Conservation (phyloP, 2,797 vertebrate species). For the Chlorospingus flavigularis region DNA sequence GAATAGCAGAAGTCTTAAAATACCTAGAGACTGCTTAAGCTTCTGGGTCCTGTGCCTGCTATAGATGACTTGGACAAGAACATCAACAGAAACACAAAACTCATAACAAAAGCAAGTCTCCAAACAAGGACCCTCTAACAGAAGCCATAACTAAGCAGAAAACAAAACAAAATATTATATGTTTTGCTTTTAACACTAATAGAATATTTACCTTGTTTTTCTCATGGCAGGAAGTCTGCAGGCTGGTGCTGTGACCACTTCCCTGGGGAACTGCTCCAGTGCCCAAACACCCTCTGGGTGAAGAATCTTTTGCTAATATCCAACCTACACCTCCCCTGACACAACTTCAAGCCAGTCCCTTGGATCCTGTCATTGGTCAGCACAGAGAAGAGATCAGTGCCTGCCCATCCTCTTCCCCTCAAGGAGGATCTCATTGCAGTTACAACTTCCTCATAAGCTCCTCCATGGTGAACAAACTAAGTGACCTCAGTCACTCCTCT, state of each 20-base stretch:
- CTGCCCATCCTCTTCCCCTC: background rate
- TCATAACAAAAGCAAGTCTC: background rate
- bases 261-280: background rate
- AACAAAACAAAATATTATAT: background rate
- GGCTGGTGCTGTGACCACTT: background rate
- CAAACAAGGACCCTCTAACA: background rate
- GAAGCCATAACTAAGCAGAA: background rate
- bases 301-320: rapidly evolving
- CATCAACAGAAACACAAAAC: background rate
- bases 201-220: background rate
- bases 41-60: background rate
- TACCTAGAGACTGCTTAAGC: background rate
- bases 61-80: background rate
- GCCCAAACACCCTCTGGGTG: rapidly evolving
- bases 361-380: background rate
- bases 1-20: background rate
- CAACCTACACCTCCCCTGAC: background rate
- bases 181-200: background rate
- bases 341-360: background rate
- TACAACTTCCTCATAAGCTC: no score
- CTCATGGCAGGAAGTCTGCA: background rate
- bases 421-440: no score
- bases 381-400: background rate
- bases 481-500: background rate
- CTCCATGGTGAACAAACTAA: background rate